phyloP scores from a whole-genome alignment of 2,888 invertebrate genomes.

The Cantharis rustica region DNA sequence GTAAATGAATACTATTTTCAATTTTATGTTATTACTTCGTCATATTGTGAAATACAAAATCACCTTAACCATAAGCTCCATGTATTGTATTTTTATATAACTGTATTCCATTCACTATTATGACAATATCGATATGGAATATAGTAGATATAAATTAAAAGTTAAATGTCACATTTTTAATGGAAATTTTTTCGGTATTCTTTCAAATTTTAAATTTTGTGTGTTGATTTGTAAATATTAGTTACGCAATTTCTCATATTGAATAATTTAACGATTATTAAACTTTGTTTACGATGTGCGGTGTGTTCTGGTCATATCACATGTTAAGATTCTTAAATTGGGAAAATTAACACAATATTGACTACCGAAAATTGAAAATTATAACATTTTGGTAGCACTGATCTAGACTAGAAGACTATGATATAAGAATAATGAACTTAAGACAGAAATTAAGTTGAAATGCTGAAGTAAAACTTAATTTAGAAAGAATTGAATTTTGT shows the following conservation, averaged over 20 bases:
- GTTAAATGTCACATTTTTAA: not conserved
- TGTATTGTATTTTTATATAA: slow-evolving; percentile 11
- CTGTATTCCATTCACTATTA: slow-evolving; percentile 18
- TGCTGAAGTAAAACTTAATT: slow-evolving; percentile 15
- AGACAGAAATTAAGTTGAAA: not conserved
- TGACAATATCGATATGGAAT: not conserved
- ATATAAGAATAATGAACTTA: not conserved
- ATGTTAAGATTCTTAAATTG: too few relatives aligned
- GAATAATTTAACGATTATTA: not conserved
- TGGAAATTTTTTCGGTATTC: not conserved
- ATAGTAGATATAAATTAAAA: not conserved
- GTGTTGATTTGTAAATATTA: not conserved
- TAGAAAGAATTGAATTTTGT: slow-evolving; percentile 27
- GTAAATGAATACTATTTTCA: slow-evolving; percentile 11
- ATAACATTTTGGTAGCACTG: not conserved
- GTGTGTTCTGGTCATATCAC: not conserved
- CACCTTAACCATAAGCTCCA: slow-evolving; percentile 6
- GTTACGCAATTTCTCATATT: not conserved
- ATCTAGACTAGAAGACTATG: not conserved
- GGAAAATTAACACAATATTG: too few relatives aligned
- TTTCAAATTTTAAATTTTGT: not conserved
- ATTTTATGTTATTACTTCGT: slow-evolving; percentile 10
- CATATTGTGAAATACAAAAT: slow-evolving; percentile 12
- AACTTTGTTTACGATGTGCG: not conserved
- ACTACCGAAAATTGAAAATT: too few relatives aligned